Evolutionary conservation across 2,113 vertebrate species (phyloP).

Genomic region (Eulemur rufifrons): DNA sequence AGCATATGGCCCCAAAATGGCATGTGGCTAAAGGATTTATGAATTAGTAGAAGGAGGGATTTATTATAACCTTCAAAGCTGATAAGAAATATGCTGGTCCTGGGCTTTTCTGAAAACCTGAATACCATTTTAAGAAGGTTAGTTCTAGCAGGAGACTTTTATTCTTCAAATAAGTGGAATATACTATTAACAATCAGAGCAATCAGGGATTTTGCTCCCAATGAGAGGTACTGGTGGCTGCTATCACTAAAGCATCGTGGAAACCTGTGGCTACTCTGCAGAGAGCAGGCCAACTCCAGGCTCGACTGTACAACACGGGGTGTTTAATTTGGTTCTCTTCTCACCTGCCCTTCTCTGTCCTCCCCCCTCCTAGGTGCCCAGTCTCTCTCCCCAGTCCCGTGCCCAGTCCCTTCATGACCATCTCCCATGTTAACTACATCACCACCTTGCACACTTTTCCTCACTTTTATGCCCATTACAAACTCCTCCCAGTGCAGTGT

Average conservation of each 20-base stretch:
- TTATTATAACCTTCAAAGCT: conserved; percentile 21
- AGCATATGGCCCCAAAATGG: conserved; percentile 41
- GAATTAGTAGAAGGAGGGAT: conserved; percentile 51
- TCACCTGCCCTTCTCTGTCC: not conserved
- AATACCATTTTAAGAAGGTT: not conserved
- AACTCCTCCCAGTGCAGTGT: accelerated
- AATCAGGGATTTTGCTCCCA: not conserved
- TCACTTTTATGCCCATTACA: not conserved
- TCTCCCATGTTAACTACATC: not conserved
- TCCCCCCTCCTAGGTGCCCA: not conserved
- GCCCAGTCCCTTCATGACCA: not conserved
- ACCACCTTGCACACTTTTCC: not conserved
- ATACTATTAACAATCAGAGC: not conserved
- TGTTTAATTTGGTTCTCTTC: not conserved
- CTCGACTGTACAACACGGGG: not conserved
- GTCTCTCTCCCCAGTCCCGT: not conserved
- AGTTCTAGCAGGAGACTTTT: not conserved
- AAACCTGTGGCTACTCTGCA: not conserved
- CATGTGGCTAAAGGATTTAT: not conserved
- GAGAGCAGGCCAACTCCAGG: not conserved
- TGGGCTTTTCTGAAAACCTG: conserved; percentile 25
- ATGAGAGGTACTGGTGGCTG: not conserved
- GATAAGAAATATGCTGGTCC: conserved; percentile 8
- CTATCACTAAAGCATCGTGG: not conserved
- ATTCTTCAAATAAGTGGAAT: not conserved